Evolutionary conservation across 2,888 invertebrate species (phyloP).

Genomic region (Osedax frankpressi): DNA sequence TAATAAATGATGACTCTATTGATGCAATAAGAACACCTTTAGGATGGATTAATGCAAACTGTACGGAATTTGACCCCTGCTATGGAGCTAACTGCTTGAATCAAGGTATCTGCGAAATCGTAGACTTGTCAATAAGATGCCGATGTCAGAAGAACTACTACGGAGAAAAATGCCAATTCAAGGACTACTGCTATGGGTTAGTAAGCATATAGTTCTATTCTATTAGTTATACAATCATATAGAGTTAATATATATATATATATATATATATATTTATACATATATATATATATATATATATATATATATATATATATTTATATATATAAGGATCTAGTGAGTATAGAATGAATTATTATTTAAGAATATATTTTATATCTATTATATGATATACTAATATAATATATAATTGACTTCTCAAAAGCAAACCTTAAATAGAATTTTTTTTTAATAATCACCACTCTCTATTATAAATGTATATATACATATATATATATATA

Average conservation of each 20-base stretch:
- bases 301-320: not conserved
- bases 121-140: not conserved
- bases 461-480: not conserved
- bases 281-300: not conserved
- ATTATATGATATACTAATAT: too few species aligned
- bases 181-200: constrained; percentile 21
- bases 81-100: not conserved
- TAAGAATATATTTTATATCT: too few species aligned
- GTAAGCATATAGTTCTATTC: constrained; percentile 12
- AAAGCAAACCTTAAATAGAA: too few species aligned
- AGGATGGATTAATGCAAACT: not conserved
- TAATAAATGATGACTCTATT: too few species aligned
- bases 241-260: not conserved
- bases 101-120: not conserved
- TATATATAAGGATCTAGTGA: not conserved
- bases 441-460: too few species aligned
- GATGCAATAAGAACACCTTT: too few species aligned
- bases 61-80: not conserved
- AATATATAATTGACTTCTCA: too few species aligned
- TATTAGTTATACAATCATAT: too few species aligned
- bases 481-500: not conserved
- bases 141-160: constrained; percentile 17
- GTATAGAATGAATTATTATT: not conserved
- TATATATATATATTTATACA: not conserved
- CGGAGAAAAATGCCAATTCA: constrained; percentile 25